Percentiles rank a stretch among this genome's conserved stretches.
Evolutionary conservation across 2,888 invertebrate genomes (phyloP).

Genomic region (Stratiomys singularior): DNA sequence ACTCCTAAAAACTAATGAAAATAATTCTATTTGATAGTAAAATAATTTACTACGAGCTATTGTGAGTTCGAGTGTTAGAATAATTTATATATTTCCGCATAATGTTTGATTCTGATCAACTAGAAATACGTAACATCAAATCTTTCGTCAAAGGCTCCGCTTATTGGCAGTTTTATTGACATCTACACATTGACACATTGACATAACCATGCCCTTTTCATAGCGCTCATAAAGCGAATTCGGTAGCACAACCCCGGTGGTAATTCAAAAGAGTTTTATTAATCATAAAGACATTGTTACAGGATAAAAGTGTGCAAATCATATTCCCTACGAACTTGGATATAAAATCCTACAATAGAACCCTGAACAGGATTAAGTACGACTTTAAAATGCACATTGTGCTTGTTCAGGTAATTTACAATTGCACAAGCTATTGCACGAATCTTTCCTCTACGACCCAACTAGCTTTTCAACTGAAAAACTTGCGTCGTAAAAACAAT

Average conservation of each 20-base stretch:
- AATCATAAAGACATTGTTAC: slow-evolving; percentile 32
- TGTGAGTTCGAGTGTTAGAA: too few relatives aligned
- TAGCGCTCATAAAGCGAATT: background rate
- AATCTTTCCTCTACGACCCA: slow-evolving; percentile 1
- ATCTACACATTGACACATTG: too few relatives aligned
- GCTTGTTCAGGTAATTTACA: slow-evolving; percentile 40
- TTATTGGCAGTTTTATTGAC: too few relatives aligned
- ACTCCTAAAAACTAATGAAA: too few relatives aligned
- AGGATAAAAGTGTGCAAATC: slow-evolving; percentile 16
- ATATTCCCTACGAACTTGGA: background rate
- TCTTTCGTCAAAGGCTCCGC: too few relatives aligned
- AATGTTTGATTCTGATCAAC: too few relatives aligned
- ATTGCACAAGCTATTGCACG: slow-evolving; percentile 23
- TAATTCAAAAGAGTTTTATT: slow-evolving; percentile 26
- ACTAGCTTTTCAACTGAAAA: slow-evolving; percentile 26
- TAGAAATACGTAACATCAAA: too few relatives aligned
- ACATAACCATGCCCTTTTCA: background rate
- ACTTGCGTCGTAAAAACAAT: slow-evolving; percentile 31
- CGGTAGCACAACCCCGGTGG: background rate
- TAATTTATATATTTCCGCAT: too few relatives aligned
- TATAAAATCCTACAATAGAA: slow-evolving; percentile 20
- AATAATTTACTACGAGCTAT: too few relatives aligned
- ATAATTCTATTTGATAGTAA: too few relatives aligned
- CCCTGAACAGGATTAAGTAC: slow-evolving; percentile 13
- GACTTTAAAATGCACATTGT: slow-evolving; percentile 40